These are phyloP conservation scores for Origma solitaria DNA, from an alignment of 2,113 vertebrate species.

Conservation along the genomic window DNA sequence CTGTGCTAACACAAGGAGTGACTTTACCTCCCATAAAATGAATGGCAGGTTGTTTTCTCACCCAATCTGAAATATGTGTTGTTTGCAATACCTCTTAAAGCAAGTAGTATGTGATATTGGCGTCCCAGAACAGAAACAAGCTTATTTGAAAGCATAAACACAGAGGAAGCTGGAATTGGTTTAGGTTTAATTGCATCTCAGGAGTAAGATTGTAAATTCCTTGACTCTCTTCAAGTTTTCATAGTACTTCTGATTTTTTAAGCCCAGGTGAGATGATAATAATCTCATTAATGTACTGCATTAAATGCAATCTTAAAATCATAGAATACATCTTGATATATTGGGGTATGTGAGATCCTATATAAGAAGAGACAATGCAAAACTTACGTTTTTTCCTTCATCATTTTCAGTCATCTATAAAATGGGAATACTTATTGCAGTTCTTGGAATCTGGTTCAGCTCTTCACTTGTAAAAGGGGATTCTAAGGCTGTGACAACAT, in stretches of 20 bases:
- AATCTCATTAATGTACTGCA: neutral
- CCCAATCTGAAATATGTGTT: accelerated
- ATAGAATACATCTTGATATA: neutral
- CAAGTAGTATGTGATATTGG: no score
- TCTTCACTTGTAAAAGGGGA: slow-evolving; percentile 73
- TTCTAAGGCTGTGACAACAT: slow-evolving; percentile 95
- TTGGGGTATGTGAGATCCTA: neutral
- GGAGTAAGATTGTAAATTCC: neutral
- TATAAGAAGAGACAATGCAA: neutral
- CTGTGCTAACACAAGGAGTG: neutral
- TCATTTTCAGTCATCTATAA: slow-evolving; percentile 59
- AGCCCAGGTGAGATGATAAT: neutral
- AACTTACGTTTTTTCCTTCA: neutral
- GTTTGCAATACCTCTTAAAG: neutral
- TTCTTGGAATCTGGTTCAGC: slow-evolving; percentile 74
- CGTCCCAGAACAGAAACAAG: neutral
- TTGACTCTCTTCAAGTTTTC: neutral
- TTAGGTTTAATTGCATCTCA: neutral
- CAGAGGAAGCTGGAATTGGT: neutral
- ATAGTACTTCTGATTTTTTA: neutral
- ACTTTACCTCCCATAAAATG: neutral
- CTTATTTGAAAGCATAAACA: neutral
- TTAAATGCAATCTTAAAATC: neutral
- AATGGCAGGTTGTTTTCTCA: neutral
- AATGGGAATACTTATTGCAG: slow-evolving; percentile 75